A percentile compares a stretch with the other conserved stretches of the same genome.
Conservation (phyloP, 1,140 invertebrate species). For the Danaus plexippus region DNA sequence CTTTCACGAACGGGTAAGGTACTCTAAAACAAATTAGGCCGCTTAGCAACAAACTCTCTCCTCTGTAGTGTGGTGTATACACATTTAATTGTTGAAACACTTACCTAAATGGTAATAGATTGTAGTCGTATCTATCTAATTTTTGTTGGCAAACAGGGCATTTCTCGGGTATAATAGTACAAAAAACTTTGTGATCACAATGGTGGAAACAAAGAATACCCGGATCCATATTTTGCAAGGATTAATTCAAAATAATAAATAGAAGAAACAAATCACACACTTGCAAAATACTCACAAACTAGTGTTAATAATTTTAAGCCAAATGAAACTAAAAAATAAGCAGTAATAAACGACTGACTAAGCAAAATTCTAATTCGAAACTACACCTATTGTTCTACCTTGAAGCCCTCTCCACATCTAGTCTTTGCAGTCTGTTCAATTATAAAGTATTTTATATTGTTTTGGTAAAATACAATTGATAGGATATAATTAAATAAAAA, state of each 20-base stretch:
- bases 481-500: too few species aligned
- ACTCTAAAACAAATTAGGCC: slow-evolving; percentile 71
- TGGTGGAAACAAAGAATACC: slow-evolving; percentile 88
- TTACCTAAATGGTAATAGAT: slow-evolving; percentile 81
- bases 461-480: too few species aligned
- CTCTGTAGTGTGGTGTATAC: slow-evolving; percentile 1
- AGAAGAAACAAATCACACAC: slow-evolving; percentile 22
- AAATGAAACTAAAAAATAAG: slow-evolving; percentile 14
- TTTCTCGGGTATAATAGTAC: slow-evolving; percentile 78
- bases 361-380: slow-evolving; percentile 37
- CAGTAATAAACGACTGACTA: slow-evolving; percentile 25
- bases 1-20: slow-evolving; percentile 84
- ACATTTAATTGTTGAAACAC: slow-evolving; percentile 13
- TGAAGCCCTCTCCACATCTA: slow-evolving; percentile 21
- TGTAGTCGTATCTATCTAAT: slow-evolving; percentile 74
- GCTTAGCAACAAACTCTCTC: slow-evolving; percentile 38
- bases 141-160: slow-evolving; percentile 80
- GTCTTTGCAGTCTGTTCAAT: not conserved
- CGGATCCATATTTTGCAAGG: slow-evolving; percentile 73
- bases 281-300: slow-evolving; percentile 3
- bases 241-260: slow-evolving; percentile 38
- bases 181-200: slow-evolving; percentile 84
- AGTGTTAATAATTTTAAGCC: not conserved
- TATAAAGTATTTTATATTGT: too few species aligned
- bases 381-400: slow-evolving; percentile 33